Conservation (phyloP, 2,113 vertebrate genomes). For the Aix galericulata region DNA sequence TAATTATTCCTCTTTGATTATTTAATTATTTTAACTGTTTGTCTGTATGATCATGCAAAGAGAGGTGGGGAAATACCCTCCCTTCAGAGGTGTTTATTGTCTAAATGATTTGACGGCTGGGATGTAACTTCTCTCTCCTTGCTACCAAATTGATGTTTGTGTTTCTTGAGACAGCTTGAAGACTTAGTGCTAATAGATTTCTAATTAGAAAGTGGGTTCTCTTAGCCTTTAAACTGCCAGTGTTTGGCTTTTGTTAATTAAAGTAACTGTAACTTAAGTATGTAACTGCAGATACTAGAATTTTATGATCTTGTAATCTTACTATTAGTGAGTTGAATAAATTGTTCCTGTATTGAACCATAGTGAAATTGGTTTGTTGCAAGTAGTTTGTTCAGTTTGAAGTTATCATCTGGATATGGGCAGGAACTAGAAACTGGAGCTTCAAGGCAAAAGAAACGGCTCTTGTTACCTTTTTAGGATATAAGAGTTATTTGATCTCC, state of each 20-base stretch:
- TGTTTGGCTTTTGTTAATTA: neutral
- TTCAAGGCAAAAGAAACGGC: slow-evolving; percentile 9
- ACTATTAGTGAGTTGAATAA: neutral
- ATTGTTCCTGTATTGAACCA: neutral
- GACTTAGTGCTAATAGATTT: neutral
- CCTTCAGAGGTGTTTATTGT: neutral
- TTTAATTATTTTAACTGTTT: neutral
- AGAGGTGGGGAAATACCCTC: neutral
- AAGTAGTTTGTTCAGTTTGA: neutral
- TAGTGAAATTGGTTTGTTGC: neutral
- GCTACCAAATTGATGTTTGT: neutral
- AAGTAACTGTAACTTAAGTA: neutral
- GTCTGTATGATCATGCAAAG: neutral
- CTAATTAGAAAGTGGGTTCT: neutral
- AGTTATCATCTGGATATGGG: neutral
- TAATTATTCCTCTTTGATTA: neutral
- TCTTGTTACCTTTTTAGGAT: slow-evolving; percentile 56
- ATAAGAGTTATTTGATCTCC: slow-evolving; percentile 58
- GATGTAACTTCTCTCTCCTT: neutral
- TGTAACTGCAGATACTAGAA: neutral
- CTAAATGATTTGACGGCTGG: neutral
- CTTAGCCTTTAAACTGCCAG: neutral
- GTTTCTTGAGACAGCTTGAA: slow-evolving; percentile 13
- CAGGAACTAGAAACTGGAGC: slow-evolving; percentile 40
- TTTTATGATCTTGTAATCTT: slow-evolving; percentile 8